Evolutionary conservation across 2,888 invertebrate genomes (phyloP), one percentile per base, ranked within the genome.

Genomic region (Acholoe squamosa): DNA sequence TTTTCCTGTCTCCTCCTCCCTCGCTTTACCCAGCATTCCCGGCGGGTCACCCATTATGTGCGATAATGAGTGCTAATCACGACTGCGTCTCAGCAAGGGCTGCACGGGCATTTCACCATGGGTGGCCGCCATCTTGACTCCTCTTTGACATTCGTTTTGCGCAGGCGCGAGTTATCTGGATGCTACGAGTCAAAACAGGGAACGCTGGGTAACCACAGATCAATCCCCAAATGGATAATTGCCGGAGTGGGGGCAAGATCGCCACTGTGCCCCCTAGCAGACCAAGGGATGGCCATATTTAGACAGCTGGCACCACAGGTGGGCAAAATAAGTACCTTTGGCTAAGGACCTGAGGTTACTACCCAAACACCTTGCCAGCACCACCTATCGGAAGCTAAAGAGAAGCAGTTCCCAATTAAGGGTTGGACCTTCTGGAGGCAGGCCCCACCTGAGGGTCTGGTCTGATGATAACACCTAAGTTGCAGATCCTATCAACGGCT

Each of bases 111-210:
- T 28, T 19, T 19, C n/a, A 25, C 71, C 71, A 1, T 71, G 71
- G 71, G 71, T 71, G 71, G 71, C 71, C 71, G 71, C 71, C 71
- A 71, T 71, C 71, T 71, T 71, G 71, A 71, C 71, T 71, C 61
- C 61, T 61, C 61, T 3, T n/a, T 61, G 61, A 61, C n/a, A n/a
- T 61, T 61, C 61, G 61, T 28, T 71, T 25, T 25, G 71, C 71
- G 71, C 71, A 61, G 61, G 61, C 61, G 61, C 61, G 22, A n/a
- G 61, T 61, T 3, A 19, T n/a, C 22, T n/a, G 61, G 61, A 61
- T n/a, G 61, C 61, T 19, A 19, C 19, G 3, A n/a, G 61, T n/a
- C n/a, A 19, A 61, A 19, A 7, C 61, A 12, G 61, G 61, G 19
- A 7, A 61, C n/a, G 19, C 61, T 61, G 22, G n/a, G 61, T 19